phyloP scores from a whole-genome alignment of 2,797 vertebrate species.

The Erpetoichthys calabaricus region DNA sequence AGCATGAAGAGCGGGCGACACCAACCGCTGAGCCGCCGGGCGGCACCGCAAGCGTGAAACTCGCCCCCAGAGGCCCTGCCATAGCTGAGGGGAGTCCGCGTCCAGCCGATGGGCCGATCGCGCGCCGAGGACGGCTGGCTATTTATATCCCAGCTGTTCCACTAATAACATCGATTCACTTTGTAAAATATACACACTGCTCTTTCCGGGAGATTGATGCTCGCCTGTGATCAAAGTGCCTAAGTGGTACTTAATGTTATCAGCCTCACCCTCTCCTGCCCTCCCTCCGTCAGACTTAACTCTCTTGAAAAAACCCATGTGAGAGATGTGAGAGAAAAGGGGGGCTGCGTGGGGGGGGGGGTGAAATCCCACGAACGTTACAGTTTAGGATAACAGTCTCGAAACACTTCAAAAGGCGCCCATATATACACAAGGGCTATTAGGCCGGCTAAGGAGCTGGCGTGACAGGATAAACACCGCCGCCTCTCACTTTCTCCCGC shows the following conservation, averaged over 20 bases:
- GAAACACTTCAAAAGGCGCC: not conserved
- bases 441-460: not conserved
- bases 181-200: conserved; percentile 35
- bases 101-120: too few relatives aligned
- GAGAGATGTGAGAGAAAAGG: not conserved
- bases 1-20: too few relatives aligned
- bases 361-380: not conserved
- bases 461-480: not conserved
- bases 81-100: too few relatives aligned
- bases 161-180: conserved; percentile 69
- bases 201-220: conserved; percentile 71
- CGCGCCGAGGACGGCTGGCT: too few relatives aligned
- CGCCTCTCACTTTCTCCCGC: not conserved
- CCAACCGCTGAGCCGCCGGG: too few relatives aligned
- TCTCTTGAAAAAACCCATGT: conserved; percentile 52
- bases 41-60: too few relatives aligned
- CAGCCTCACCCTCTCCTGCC: conserved; percentile 57
- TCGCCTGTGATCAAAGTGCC: conserved; percentile 77
- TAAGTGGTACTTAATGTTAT: conserved; percentile 84
- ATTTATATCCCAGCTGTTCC: too few relatives aligned
- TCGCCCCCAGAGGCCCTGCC: too few relatives aligned
- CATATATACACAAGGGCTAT: not conserved
- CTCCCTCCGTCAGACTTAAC: conserved; percentile 55
- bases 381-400: conserved; percentile 1
- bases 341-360: not conserved